A percentile compares a stretch with the other conserved stretches of the same genome.
Conservation (phyloP, 1,140 invertebrate species). For the Ostrea denselamellosa region DNA sequence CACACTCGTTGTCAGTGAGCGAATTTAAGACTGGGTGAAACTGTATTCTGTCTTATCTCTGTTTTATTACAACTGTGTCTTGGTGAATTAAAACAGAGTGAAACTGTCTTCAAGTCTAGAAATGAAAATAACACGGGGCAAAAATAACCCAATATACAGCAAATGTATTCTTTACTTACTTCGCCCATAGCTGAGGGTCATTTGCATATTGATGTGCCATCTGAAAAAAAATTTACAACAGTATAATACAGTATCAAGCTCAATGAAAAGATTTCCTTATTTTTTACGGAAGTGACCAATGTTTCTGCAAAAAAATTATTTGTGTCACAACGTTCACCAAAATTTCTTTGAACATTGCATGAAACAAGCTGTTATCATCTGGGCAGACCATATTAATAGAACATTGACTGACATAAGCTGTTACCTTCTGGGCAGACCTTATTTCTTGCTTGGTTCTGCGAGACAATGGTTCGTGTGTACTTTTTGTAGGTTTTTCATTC, state of each 20-base stretch:
- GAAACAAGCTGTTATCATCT: conserved; percentile 83
- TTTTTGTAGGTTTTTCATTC: conserved; percentile 78
- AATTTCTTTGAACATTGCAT: no score
- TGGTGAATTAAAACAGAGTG: no score
- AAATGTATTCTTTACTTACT: conserved; percentile 81
- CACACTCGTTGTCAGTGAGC: no score
- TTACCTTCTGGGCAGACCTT: conserved; percentile 91
- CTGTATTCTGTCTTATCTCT: no score
- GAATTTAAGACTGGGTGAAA: no score
- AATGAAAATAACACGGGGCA: no score
- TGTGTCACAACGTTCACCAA: no score
- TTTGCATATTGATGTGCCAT: conserved; percentile 85
- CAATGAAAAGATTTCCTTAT: background rate
- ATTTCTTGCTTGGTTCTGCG: conserved; percentile 96
- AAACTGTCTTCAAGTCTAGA: no score
- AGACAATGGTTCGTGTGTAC: conserved; percentile 93
- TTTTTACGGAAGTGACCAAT: background rate
- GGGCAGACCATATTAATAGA: conserved; percentile 93
- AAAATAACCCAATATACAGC: no score
- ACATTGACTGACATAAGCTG: background rate
- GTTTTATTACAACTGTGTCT: no score
- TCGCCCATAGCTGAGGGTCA: conserved; percentile 92
- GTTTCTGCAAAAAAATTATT: no score
- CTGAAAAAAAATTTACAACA: conserved; percentile 62
- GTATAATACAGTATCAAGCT: background rate